Evolutionary conservation across 2,113 vertebrate genomes (phyloP).

Genomic region (Bujurquina vittata): DNA sequence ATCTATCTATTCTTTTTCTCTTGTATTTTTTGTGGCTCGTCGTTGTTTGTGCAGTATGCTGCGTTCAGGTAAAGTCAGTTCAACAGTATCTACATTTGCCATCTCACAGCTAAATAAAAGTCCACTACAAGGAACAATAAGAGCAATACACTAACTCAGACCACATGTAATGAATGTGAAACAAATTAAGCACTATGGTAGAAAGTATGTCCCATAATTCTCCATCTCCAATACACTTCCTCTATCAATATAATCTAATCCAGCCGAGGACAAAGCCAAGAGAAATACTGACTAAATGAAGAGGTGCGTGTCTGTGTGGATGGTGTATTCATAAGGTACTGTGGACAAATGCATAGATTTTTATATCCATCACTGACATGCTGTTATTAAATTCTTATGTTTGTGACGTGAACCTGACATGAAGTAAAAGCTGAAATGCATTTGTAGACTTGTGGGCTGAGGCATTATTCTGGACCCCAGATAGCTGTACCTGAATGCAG

Average conservation of each 20-base stretch:
- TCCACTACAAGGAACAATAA: conserved; percentile 51
- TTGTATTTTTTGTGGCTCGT: too few relatives aligned
- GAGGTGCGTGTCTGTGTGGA: conserved; percentile 62
- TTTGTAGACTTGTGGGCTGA: conserved; percentile 53
- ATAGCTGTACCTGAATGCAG: conserved; percentile 39
- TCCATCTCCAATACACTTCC: conserved; percentile 70
- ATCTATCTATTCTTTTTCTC: too few relatives aligned
- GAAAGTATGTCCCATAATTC: conserved; percentile 60
- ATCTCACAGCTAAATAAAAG: conserved; percentile 14
- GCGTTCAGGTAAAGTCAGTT: not conserved
- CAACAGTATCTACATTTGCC: not conserved
- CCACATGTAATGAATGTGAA: conserved; percentile 74
- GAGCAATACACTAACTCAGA: conserved; percentile 66
- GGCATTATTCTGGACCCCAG: conserved; percentile 59
- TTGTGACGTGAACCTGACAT: conserved; percentile 54
- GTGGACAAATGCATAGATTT: conserved; percentile 61
- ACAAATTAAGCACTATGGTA: conserved; percentile 68
- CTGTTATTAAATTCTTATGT: conserved; percentile 73
- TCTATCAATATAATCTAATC: conserved; percentile 76
- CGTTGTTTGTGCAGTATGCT: not conserved
- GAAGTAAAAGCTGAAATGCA: conserved; percentile 55
- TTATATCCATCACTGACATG: conserved; percentile 61
- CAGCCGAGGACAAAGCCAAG: conserved; percentile 50
- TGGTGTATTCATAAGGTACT: conserved; percentile 49
- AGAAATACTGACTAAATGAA: conserved; percentile 50